Base-by-base conservation (phyloP, 2,888 invertebrate genomes). In the Dolomedes plantarius region DNA sequence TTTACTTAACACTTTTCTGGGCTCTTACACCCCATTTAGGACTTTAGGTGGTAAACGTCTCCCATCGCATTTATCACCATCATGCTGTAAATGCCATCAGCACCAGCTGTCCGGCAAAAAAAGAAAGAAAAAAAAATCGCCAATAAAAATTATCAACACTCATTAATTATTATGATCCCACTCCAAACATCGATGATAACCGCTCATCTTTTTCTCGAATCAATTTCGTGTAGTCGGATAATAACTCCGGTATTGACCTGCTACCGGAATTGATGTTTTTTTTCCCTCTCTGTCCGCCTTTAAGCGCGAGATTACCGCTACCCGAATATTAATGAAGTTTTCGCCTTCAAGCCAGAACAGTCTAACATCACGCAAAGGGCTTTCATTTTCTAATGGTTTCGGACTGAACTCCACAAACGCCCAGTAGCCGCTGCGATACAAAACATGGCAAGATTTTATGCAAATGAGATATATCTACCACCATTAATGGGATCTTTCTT, bases 141-240 rank as follows among this genome's bases (percentile, higher is more conserved):
- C 64, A 64, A 78, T 78, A 78, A 16, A 56, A 23, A 56, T 23
- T 56, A 81, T 7, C 31, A 76, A 39, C 36, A 13, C 36, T 36
- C 56, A 28, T 67, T 74, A 81, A 81, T 74, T 74, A 74, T 74
- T 39, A 81, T 74, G 39, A 68, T 56, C 36, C 19, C 32, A 11
- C 3, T 31, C 28, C 11, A 41, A 65, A 79, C 72, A 77, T 41
- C 64, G 64, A 9, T 65, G 65, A 79, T 79, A 79, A 65, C 79
- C 72, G 36, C 31, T 31, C 67, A 23, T 36, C 29, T 56, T 11
- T 67, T 46, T 41, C 46, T 50, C 56, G 36, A 80, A 74, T 80
- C 73, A 80, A 74, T 80, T 80, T 73, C 62, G 50, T 56, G 31
- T 80, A 73, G 73, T 74, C 36, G 31, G 72, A 79, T 79, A 81